Evolutionary conservation across 92 coral and sea anemone species (phyloP).

Genomic region (Siderastrea siderea): DNA sequence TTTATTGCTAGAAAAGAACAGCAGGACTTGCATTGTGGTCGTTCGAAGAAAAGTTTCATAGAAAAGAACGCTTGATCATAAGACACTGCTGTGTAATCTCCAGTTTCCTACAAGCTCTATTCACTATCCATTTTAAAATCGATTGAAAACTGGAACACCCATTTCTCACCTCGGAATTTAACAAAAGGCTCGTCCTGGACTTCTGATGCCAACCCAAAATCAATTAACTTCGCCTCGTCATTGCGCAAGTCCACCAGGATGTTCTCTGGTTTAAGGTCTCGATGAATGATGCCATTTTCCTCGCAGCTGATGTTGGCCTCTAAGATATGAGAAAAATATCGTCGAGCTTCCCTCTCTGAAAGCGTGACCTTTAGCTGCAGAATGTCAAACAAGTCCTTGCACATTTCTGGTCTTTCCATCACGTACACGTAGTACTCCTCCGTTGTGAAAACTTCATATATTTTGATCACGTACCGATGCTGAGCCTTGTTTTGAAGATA

Average conservation of each 20-base stretch:
- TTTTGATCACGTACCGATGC: conserved; percentile 26
- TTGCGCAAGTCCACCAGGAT: conserved; percentile 35
- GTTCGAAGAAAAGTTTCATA: too few species aligned
- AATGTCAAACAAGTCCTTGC: conserved; percentile 43
- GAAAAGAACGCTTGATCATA: too few species aligned
- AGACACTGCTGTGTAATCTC: too few species aligned
- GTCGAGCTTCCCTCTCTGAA: conserved; percentile 30
- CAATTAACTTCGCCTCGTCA: conserved; percentile 42
- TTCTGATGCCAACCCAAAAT: conserved; percentile 52
- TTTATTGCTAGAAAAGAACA: too few species aligned
- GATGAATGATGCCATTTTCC: conserved; percentile 39
- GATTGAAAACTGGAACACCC: not conserved
- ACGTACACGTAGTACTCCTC: conserved; percentile 34
- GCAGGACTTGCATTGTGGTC: too few species aligned
- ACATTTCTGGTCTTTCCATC: conserved; percentile 46
- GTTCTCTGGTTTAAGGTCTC: conserved; percentile 52
- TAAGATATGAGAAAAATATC: conserved; percentile 31
- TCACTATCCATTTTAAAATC: not conserved
- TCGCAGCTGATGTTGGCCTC: conserved; percentile 47
- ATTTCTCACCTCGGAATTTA: conserved; percentile 21
- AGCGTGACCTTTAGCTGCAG: conserved; percentile 5
- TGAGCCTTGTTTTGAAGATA: conserved; percentile 38
- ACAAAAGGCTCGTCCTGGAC: conserved; percentile 33
- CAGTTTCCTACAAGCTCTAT: too few species aligned
- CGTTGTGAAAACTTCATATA: conserved; percentile 32